Evolutionary conservation across 2,797 vertebrate species (phyloP).

Genomic region (Periparus ater): DNA sequence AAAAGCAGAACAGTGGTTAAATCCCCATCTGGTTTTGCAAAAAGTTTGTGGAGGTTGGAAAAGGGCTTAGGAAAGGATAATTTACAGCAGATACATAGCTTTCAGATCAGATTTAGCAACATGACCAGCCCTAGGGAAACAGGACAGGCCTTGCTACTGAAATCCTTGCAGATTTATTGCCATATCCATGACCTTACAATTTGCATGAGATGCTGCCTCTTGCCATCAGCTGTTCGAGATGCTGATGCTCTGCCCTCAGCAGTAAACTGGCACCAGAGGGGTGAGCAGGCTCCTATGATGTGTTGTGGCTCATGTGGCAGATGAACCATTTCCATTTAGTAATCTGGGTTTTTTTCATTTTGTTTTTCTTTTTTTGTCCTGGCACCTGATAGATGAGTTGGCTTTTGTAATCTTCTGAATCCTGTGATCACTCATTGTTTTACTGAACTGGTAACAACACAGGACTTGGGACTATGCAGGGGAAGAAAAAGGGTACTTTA

Average conservation of each 20-base stretch:
- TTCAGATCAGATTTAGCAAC: not conserved
- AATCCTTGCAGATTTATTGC: not conserved
- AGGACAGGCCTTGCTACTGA: not conserved
- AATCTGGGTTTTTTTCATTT: too few relatives aligned
- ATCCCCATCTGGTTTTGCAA: not conserved
- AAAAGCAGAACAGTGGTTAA: not conserved
- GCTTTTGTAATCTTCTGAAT: not conserved
- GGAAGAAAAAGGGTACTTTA: not conserved
- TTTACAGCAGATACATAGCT: not conserved
- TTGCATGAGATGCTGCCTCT: not conserved
- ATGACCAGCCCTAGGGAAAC: not conserved
- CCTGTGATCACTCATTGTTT: rapidly evolving
- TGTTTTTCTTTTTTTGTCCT: not conserved
- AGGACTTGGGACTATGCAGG: not conserved
- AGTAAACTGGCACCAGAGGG: not conserved
- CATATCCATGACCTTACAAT: not conserved
- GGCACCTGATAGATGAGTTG: not conserved
- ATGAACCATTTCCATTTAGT: not conserved
- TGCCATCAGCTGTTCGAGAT: not conserved
- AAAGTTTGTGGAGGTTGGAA: not conserved
- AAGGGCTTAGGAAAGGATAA: not conserved
- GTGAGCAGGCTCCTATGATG: rapidly evolving
- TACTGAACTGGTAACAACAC: not conserved
- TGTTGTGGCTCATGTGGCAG: not conserved
- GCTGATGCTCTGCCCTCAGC: not conserved